Evolutionary conservation across 2,797 vertebrate species (phyloP).

Genomic region (Phoebastria nigripes): DNA sequence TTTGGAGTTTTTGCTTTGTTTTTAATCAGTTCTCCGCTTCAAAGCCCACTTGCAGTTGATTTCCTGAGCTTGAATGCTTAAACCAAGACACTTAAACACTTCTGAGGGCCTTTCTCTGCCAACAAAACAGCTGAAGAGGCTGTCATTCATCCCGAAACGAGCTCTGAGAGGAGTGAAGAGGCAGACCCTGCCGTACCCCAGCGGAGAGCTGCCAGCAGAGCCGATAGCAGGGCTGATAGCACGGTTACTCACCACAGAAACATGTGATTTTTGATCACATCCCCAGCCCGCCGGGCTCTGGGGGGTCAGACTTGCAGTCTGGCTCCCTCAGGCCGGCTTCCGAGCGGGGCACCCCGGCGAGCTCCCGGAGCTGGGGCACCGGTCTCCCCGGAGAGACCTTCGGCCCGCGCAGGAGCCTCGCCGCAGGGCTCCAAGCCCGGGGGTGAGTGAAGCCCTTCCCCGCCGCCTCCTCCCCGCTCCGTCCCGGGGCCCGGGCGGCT

Average conservation of each 20-base stretch:
- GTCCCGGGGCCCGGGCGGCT: neutral
- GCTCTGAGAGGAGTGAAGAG: neutral
- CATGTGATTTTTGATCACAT: neutral
- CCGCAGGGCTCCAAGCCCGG: neutral
- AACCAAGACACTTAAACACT: neutral
- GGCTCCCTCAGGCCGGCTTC: neutral
- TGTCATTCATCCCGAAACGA: neutral
- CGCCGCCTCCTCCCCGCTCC: neutral
- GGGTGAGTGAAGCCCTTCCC: neutral
- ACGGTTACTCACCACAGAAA: neutral
- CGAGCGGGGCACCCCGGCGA: neutral
- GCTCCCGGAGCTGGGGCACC: too few species aligned
- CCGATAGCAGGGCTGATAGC: neutral
- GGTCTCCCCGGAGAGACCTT: neutral
- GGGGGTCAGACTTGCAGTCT: fast-evolving
- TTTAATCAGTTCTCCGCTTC: neutral
- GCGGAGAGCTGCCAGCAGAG: neutral
- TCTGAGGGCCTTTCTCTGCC: neutral
- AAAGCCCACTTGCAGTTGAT: neutral
- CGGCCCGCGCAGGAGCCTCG: too few species aligned
- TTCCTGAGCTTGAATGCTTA: neutral
- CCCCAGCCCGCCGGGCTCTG: neutral
- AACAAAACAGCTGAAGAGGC: neutral
- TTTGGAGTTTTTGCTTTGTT: neutral
- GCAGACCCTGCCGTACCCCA: neutral